A percentile compares a stretch with the other conserved stretches of the same genome.
These are phyloP conservation scores for Cyphotilapia sp. DNA, from an alignment of 2,113 vertebrate species.

Conservation along the genomic window DNA sequence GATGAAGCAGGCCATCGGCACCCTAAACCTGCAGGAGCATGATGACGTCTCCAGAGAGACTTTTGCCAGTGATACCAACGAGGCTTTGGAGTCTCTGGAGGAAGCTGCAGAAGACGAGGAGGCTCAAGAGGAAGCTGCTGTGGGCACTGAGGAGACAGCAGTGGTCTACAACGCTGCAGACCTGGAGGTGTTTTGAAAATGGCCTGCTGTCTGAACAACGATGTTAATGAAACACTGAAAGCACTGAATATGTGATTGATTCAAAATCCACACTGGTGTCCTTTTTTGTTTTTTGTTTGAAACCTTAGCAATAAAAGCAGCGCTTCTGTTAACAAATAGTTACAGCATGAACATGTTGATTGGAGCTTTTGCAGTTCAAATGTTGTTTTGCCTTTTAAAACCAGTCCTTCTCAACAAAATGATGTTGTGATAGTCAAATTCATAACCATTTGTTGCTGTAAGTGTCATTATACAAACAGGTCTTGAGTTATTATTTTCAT, in stretches of 20 bases:
- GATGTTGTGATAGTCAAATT: background rate
- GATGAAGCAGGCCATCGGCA: conserved; percentile 94
- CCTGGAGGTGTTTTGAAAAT: conserved; percentile 84
- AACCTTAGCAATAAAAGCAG: background rate
- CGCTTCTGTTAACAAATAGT: background rate
- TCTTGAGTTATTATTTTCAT: background rate
- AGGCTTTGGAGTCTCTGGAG: conserved; percentile 88
- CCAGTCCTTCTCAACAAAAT: background rate
- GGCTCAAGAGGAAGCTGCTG: conserved; percentile 66
- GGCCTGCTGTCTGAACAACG: background rate
- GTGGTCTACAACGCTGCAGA: conserved; percentile 85
- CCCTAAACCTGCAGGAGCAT: conserved; percentile 88
- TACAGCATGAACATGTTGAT: background rate
- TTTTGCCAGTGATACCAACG: conserved; percentile 94
- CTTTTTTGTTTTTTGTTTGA: background rate
- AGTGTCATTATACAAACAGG: background rate
- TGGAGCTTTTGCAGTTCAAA: background rate
- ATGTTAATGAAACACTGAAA: background rate
- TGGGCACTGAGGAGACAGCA: conserved; percentile 80
- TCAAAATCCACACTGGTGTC: background rate
- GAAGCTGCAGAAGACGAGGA: conserved; percentile 81
- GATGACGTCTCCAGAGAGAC: conserved; percentile 94
- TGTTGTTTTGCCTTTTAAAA: background rate
- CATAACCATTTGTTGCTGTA: background rate
- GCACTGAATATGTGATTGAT: background rate